phyloP scores from a whole-genome alignment of 1,140 invertebrate species.

The Hylyphantes graminicola region DNA sequence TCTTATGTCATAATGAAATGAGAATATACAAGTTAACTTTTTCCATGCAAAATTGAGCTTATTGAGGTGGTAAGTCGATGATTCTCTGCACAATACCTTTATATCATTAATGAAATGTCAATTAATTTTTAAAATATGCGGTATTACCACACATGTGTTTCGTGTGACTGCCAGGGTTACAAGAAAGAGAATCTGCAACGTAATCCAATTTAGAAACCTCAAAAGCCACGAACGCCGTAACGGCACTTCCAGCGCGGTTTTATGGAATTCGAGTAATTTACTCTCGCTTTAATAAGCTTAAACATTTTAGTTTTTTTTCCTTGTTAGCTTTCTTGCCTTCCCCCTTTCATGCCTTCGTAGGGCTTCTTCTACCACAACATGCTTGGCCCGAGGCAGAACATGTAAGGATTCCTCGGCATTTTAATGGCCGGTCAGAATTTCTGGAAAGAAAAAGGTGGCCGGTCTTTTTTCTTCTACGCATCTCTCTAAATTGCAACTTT shows the following conservation, averaged over 20 bases:
- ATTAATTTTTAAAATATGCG: no score
- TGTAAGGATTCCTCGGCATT: constrained; percentile 24
- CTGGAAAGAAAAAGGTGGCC: not conserved
- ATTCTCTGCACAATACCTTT: no score
- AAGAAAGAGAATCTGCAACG: not conserved
- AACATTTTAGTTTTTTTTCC: not conserved
- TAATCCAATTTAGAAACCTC: constrained; percentile 51
- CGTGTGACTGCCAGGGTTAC: no score
- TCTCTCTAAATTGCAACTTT: not conserved
- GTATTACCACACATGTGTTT: no score
- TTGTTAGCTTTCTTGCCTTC: not conserved
- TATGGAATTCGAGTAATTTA: constrained; percentile 54
- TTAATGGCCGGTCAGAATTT: no score
- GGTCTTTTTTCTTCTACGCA: not conserved
- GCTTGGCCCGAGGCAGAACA: constrained; percentile 22
- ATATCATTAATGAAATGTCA: no score
- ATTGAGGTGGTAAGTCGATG: no score
- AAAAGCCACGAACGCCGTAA: constrained; percentile 36
- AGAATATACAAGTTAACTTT: no score
- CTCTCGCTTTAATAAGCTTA: constrained; percentile 56
- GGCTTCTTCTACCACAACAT: constrained; percentile 5
- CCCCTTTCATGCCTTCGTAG: constrained; percentile 4
- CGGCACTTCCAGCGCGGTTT: constrained; percentile 39
- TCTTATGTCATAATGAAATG: no score
- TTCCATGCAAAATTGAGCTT: no score